These are phyloP conservation scores for Colletes collaris DNA, from an alignment of 2,888 invertebrate genomes.

Conservation along the genomic window DNA sequence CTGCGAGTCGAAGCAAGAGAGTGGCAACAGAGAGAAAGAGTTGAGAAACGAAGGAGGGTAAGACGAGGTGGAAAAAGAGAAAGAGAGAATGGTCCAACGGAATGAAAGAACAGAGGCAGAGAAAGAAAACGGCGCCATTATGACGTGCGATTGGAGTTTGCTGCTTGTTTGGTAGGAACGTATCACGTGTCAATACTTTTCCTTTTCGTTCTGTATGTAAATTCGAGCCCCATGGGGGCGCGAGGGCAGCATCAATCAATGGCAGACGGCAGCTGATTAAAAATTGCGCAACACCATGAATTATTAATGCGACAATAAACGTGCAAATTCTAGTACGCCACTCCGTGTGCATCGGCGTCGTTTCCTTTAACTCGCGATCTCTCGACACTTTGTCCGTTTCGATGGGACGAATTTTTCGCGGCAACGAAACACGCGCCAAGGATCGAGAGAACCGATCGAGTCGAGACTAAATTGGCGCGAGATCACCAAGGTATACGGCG, in stretches of 20 bases:
- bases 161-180: constrained; percentile 69
- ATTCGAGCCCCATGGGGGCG: constrained; percentile 79
- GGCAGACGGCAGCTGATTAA: constrained; percentile 81
- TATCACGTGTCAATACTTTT: constrained; percentile 78
- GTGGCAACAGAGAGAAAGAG: neutral
- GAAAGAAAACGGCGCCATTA: constrained; percentile 75
- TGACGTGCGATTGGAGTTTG: constrained; percentile 76
- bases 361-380: constrained; percentile 23
- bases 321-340: constrained; percentile 77
- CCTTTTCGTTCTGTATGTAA: constrained; percentile 81
- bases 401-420: neutral
- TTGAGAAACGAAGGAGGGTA: neutral
- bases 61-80: constrained; percentile 17
- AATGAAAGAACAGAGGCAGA: constrained; percentile 37
- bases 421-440: too few species aligned
- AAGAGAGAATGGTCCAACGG: constrained; percentile 30
- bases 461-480: neutral
- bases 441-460: neutral
- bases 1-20: constrained; percentile 40
- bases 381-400: neutral
- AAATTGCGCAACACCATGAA: constrained; percentile 81
- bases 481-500: neutral
- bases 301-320: constrained; percentile 81
- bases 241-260: constrained; percentile 80
- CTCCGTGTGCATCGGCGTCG: constrained; percentile 34